Base-by-base conservation (phyloP, 2,888 invertebrate species). In the Melanchra persicariae region DNA sequence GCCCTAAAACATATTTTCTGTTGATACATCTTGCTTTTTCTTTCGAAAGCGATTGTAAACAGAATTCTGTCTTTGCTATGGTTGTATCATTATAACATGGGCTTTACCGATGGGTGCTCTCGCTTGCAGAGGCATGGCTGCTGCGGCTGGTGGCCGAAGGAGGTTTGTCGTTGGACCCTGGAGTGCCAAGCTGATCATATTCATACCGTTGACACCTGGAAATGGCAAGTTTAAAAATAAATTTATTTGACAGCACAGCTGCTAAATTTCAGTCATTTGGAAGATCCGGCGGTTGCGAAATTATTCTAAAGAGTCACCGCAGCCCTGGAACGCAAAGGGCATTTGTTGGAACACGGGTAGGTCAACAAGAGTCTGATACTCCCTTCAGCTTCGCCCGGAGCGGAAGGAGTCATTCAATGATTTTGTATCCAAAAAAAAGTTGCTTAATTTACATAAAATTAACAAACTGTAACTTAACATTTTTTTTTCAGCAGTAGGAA, bases 191-290 rank as follows among this genome's bases (percentile, higher is more conserved):
- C 95, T 95, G 77, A 96, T 97, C 93, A 97, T 97, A 92, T 97
- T 98, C 94, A 97, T 97, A 60, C 97, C 97, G 90, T 98, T 98
- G 54, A 97, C 97, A 86, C 97, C 98, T 98, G 96, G 15, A 92
- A 93, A 70, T 62, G 3, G 17, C 17, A 8, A 2, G 26, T 64
- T 58, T 9, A 66, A 10, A 43, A 22, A 57, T 72, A 26, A 12
- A 5, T 40, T 40, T 5, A 40, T 0, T 40, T 40, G 15, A 15
- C 40, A 37, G 10, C 37, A 12, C 37, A 9, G 37, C 37, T 12
- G 1, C 37, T 37, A 9, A 37, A 9, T 37, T 10, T 9, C 1
- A 37, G 10, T 37, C 9, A 37, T 37, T 37, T 0, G 10, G 37
- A 10, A 37, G 37, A 37, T n/a, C n/a, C n/a, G n/a, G n/a, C n/a